Evolutionary conservation across 2,888 invertebrate species (phyloP).

Genomic region (Hyposoter dolosus): DNA sequence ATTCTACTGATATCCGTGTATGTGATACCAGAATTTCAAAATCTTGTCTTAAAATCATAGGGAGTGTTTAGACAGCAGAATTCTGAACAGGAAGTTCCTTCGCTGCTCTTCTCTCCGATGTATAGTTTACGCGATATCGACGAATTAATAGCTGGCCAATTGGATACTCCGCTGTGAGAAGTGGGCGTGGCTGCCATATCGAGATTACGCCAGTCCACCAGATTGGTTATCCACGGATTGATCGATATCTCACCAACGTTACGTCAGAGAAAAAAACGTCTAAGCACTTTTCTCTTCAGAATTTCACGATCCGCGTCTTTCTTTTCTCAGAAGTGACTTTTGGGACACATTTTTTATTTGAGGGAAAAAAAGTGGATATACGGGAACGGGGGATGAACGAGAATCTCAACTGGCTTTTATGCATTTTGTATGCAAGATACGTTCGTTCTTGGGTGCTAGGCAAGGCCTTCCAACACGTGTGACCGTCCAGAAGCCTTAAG

Average conservation of each 20-base stretch:
- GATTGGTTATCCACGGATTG: not conserved
- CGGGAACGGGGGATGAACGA: slow-evolving; percentile 23
- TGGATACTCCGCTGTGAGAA: not conserved
- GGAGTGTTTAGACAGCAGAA: not conserved
- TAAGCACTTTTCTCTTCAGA: not conserved
- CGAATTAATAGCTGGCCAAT: not conserved
- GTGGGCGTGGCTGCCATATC: not conserved
- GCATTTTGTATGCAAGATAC: slow-evolving; percentile 63
- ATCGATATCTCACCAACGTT: not conserved
- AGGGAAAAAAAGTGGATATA: not conserved
- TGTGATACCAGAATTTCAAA: not conserved
- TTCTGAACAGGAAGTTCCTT: not conserved
- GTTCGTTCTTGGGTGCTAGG: slow-evolving; percentile 59
- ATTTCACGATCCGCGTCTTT: not conserved
- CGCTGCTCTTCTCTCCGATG: not conserved
- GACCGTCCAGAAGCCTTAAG: not conserved
- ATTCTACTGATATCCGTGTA: not conserved
- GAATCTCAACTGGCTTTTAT: slow-evolving; percentile 10
- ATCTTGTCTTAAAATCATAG: not conserved
- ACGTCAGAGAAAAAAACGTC: not conserved
- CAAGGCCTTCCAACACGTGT: slow-evolving; percentile 36
- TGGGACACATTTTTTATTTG: not conserved
- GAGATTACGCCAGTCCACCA: not conserved
- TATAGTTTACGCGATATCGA: not conserved
- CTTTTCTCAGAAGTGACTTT: not conserved